Percentiles rank a stretch among this genome's conserved stretches.
Evolutionary conservation across 2,113 vertebrate species (phyloP).

Genomic region (Glaucidium brasilianum): DNA sequence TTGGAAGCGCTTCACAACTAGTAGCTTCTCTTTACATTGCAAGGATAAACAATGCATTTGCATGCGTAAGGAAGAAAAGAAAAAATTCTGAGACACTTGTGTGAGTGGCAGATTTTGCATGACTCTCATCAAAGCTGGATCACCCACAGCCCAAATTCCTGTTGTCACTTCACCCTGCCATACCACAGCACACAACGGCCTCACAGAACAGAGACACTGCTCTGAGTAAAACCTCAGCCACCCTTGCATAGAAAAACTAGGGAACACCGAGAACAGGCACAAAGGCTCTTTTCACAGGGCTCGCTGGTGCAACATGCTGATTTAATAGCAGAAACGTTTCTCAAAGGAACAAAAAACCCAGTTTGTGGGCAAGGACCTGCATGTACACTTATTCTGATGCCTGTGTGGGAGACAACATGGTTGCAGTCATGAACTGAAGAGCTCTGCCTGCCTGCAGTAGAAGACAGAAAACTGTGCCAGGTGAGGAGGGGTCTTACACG

Average conservation of each 20-base stretch:
- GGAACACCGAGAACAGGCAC: not conserved
- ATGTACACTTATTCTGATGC: not conserved
- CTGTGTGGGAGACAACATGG: not conserved
- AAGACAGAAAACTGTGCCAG: not conserved
- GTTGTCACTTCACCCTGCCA: not conserved
- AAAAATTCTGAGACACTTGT: not conserved
- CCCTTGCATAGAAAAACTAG: not conserved
- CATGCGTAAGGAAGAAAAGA: not conserved
- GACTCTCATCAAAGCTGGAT: not conserved
- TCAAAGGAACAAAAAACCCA: not conserved
- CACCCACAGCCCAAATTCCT: not conserved
- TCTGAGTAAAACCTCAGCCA: not conserved
- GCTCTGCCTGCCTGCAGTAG: not conserved
- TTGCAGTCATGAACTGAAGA: not conserved
- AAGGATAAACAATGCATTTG: not conserved
- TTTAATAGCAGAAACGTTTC: not conserved
- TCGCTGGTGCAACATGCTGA: fast-evolving
- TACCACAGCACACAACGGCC: fast-evolving
- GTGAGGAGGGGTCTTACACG: not conserved
- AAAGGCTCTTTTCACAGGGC: not conserved
- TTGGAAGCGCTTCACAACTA: not conserved
- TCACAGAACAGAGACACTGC: not conserved
- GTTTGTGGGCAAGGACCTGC: not conserved
- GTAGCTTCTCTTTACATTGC: not conserved
- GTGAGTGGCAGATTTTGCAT: not conserved